Evolutionary conservation across 2,113 vertebrate genomes (phyloP).

Genomic region (Bucco capensis): DNA sequence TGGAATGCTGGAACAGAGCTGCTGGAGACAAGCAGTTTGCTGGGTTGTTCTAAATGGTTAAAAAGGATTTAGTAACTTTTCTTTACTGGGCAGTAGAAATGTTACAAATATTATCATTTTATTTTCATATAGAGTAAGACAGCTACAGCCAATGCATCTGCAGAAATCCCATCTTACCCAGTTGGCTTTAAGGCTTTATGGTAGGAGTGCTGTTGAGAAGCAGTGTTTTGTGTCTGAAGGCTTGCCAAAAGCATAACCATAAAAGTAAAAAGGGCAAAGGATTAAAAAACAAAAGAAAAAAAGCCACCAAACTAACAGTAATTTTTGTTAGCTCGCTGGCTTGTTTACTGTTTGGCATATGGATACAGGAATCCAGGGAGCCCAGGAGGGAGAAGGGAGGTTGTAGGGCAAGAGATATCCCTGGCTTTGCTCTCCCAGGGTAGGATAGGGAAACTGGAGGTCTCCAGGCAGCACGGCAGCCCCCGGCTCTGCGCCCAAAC

Average conservation of each 20-base stretch:
- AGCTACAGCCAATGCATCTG: background rate
- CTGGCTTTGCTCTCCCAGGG: background rate
- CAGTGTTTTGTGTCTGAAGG: background rate
- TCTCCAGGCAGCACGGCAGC: background rate
- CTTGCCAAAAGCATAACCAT: background rate
- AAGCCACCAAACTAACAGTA: background rate
- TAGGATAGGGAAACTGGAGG: background rate
- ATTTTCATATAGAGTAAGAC: background rate
- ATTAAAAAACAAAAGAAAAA: background rate
- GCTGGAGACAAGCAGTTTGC: background rate
- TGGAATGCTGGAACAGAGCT: slow-evolving; percentile 57
- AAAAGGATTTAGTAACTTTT: background rate
- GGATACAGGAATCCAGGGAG: background rate
- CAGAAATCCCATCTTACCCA: background rate
- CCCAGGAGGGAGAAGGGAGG: background rate
- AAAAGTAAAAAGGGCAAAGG: background rate
- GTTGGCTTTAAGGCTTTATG: background rate
- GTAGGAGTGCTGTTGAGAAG: slow-evolving; percentile 1
- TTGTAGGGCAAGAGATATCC: background rate
- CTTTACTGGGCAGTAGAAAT: background rate
- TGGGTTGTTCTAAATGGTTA: slow-evolving; percentile 25
- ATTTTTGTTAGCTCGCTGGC: background rate
- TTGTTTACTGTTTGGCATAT: background rate
- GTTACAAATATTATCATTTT: background rate
- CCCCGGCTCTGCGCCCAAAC: background rate